Evolutionary conservation across 92 coral and sea anemone species (phyloP).

Genomic region (Phymanthus crucifer): DNA sequence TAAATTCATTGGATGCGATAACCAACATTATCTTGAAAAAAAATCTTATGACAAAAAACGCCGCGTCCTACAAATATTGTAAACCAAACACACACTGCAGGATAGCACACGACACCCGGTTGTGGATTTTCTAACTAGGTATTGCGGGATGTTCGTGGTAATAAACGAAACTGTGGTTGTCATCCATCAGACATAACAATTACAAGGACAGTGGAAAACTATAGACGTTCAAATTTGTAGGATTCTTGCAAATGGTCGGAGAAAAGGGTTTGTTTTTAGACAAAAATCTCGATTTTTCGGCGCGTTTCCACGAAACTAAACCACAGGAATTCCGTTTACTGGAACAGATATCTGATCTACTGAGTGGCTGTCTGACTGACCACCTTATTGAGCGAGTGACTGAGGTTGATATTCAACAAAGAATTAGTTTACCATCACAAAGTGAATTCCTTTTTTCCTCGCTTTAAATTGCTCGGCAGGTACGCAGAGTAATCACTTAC

Average conservation of each 20-base stretch:
- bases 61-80: neutral
- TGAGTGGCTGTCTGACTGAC: too few species aligned
- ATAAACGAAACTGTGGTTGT: neutral
- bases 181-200: neutral
- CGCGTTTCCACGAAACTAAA: too few species aligned
- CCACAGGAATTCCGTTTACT: too few species aligned
- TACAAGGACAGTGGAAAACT: neutral
- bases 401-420: too few species aligned
- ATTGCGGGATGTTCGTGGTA: neutral
- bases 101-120: neutral
- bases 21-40: neutral
- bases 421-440: too few species aligned
- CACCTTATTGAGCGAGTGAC: too few species aligned
- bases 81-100: neutral
- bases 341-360: too few species aligned
- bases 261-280: too few species aligned
- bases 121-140: neutral
- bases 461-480: neutral
- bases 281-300: too few species aligned
- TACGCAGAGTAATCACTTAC: neutral
- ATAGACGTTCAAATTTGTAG: neutral
- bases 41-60: neutral
- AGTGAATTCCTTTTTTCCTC: neutral
- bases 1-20: neutral
- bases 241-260: neutral